Evolutionary conservation across 2,797 vertebrate genomes (phyloP).

Genomic region (Artibeus lituratus): DNA sequence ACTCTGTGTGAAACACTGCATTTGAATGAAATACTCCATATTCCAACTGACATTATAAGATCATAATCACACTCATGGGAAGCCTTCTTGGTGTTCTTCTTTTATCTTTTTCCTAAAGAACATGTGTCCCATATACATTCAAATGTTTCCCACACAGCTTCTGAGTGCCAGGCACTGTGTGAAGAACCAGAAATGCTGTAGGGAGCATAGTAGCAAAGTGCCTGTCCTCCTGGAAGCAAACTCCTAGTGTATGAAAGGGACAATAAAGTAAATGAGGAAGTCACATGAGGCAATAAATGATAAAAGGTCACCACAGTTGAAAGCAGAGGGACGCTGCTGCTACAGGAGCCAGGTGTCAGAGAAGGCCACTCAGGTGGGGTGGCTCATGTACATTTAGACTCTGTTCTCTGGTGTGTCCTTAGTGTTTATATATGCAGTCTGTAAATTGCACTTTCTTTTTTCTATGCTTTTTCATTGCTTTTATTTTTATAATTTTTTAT

Average conservation of each 20-base stretch:
- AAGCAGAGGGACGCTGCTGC: background rate
- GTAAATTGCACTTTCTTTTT: background rate
- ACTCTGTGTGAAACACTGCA: slow-evolving; percentile 53
- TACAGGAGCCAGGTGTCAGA: background rate
- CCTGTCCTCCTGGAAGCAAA: background rate
- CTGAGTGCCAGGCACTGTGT: background rate
- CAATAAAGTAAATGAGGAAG: background rate
- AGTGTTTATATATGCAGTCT: background rate
- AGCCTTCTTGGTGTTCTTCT: background rate
- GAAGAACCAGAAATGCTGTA: background rate
- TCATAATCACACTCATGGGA: slow-evolving; percentile 55
- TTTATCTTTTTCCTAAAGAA: background rate
- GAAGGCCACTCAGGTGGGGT: background rate
- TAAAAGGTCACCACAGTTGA: too few species aligned
- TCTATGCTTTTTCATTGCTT: too few species aligned
- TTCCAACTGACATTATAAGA: slow-evolving; percentile 46
- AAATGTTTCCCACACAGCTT: background rate
- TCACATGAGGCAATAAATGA: too few species aligned
- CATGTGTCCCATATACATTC: background rate
- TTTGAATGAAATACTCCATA: slow-evolving; percentile 45
- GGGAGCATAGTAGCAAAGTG: background rate
- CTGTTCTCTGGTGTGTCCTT: background rate
- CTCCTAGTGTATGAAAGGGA: background rate
- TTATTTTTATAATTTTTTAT: too few species aligned
- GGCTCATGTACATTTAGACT: fast-evolving